Conservation (phyloP, 1,140 invertebrate species). For the Anastrepha ludens region DNA sequence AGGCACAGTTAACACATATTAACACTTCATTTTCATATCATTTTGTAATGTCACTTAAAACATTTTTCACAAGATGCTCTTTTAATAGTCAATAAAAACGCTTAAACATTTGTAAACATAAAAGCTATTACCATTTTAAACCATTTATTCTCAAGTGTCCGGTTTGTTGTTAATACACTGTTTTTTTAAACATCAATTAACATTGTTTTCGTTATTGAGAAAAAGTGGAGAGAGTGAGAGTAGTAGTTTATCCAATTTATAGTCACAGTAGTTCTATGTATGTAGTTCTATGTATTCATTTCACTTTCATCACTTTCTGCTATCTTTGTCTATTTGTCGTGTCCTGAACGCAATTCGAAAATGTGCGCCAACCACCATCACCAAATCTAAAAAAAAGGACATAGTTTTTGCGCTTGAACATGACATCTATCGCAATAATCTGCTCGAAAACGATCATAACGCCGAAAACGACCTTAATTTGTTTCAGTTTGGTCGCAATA, state of each 20-base stretch:
- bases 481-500: slow-evolving; percentile 67
- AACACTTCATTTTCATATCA: slow-evolving; percentile 59
- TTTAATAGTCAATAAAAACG: slow-evolving; percentile 21
- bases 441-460: slow-evolving; percentile 55
- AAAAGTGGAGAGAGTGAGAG: background rate
- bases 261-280: slow-evolving; percentile 22
- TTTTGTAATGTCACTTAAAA: slow-evolving; percentile 39
- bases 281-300: slow-evolving; percentile 24
- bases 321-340: slow-evolving; percentile 52
- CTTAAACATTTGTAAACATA: slow-evolving; percentile 1
- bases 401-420: slow-evolving; percentile 67
- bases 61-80: background rate
- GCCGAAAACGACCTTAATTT: slow-evolving; percentile 63
- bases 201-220: background rate
- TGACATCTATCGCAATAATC: slow-evolving; percentile 55
- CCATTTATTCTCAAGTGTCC: slow-evolving; percentile 8
- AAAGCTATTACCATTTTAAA: background rate
- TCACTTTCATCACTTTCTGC: slow-evolving; percentile 48
- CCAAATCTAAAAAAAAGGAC: slow-evolving; percentile 58
- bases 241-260: background rate
- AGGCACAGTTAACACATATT: slow-evolving; percentile 57
- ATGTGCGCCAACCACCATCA: slow-evolving; percentile 45
- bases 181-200: background rate
- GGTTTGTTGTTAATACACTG: background rate
- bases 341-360: slow-evolving; percentile 50